Base-by-base conservation (phyloP, 1,140 invertebrate species). In the Drosophila malerkotliana region DNA sequence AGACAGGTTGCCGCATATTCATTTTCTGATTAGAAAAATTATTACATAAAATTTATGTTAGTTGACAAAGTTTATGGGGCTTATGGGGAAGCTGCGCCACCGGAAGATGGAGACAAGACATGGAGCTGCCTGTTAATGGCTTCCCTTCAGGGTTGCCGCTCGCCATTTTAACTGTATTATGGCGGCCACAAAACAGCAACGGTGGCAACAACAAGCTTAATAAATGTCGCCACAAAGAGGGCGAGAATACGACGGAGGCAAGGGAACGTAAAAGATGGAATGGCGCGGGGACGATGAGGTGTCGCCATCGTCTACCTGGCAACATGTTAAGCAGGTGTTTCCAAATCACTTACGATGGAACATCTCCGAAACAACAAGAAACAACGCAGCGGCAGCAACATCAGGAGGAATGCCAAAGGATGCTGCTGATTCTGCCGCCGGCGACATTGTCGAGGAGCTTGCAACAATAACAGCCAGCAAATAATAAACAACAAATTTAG, bases 21-120 rank as follows among this genome's bases (percentile, higher is more conserved):
- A 82, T 82, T 72, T 82, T 79, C 63, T 87, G 79, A 87, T 87
- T 88, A 87, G 83, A 87, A 87, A 83, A 87, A 87, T 88, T 87
- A 88, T 88, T 79, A 82, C 79, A 79, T 87, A 44, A 82, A 88
- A 87, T 87, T 88, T 87, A 87, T 82, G 83, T 88, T 79, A 88
- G 82, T 76, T 88, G 83, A 61, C 52, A 58, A 88, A 81, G 66
- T 77, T 85, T 71, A 74, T 71, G 67, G 57, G 57, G 48, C n/a
- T 18, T 28, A 10, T 26, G 15, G 24, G 12, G 10, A 34, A 32
- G 39, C 18, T 51, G 47, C 34, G 34, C 15, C 39, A 47, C 10
- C 30, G 28, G 45, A 52, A 73, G 48, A 68, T 51, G 72, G 63
- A 60, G 66, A 68, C 61, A 84, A 80, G 78, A 77, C 73, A 77